Evolutionary conservation across 2,797 vertebrate genomes (phyloP), one percentile per base, ranked within the genome.

Genomic region (Pterois miles): DNA sequence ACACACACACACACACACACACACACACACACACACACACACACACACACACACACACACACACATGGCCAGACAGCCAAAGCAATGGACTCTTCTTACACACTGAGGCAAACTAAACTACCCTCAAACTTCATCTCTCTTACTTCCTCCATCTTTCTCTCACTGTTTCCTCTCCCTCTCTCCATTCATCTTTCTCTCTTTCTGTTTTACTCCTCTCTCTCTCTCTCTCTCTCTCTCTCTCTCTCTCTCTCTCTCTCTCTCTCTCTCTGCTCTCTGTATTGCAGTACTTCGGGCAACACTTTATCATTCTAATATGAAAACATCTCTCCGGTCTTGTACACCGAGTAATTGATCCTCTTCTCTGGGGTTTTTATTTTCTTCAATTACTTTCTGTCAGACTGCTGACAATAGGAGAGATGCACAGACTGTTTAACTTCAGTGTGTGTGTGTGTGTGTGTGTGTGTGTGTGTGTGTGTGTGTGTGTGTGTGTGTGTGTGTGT

Each of bases 281-380:
- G 33, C 71, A 69, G 33, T 40, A 60, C 76, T 82, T 33, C 3
- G 13, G 78, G 80, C 83, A 80, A 80, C 76, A 70, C 87, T 88
- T 89, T 74, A 86, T 89, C 86, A 87, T 86, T 79, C 76, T 84
- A 82, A 84, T 82, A 91, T 84, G 81, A 88, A 89, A 87, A 84
- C 88, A 85, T 82, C 63, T 79, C 72, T 86, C 71, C 23, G 16
- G 53, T 86, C 78, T 79, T 85, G 70, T 85, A 85, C 60, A 67
- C 53, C 23, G 33, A 74, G 74, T 90, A 91, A 90, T 86, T 87
- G 83, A 85, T 87, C 85, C 58, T 71, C 72, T 46, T 78, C 78
- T 86, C 73, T 77, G 66, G 76, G 76, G 65, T 68, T 88, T 91
- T 85, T 86, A 81, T 88, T 90, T 87, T 82, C 60, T 79, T 87